phyloP scores from a whole-genome alignment of 92 coral and sea anemone species.

The Hydrozoanthus gracilis region DNA sequence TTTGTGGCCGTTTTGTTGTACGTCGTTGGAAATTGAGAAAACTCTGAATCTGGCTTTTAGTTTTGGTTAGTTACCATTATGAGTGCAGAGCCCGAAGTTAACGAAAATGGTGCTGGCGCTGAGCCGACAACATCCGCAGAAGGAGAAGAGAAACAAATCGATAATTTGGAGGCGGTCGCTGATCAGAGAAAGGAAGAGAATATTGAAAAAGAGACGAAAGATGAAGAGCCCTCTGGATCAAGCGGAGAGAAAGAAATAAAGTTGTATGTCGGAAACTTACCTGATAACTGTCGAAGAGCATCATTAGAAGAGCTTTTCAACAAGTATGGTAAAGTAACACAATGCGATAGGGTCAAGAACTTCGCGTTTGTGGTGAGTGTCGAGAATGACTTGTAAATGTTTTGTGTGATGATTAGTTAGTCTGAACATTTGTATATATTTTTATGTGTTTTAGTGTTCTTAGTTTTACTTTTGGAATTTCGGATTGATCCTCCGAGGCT shows the following conservation, averaged over 20 bases:
- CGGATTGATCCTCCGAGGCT: too few relatives aligned
- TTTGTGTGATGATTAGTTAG: too few relatives aligned
- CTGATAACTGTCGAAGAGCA: slow-evolving; percentile 84
- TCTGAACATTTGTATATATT: too few relatives aligned
- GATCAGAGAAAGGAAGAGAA: slow-evolving; percentile 27
- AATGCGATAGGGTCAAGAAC: slow-evolving; percentile 93
- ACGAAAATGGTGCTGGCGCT: not conserved
- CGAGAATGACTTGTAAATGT: not conserved
- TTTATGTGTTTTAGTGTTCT: too few relatives aligned
- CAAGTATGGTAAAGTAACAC: slow-evolving; percentile 89
- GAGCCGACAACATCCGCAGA: slow-evolving; percentile 18
- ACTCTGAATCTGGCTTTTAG: not conserved
- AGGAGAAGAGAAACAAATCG: slow-evolving; percentile 9
- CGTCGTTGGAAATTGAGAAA: not conserved
- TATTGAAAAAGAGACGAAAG: slow-evolving; percentile 9
- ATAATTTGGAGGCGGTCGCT: slow-evolving; percentile 7
- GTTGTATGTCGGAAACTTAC: slow-evolving; percentile 92
- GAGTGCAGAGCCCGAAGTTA: slow-evolving; percentile 31
- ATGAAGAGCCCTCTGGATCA: slow-evolving; percentile 32
- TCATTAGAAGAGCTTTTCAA: slow-evolving; percentile 77
- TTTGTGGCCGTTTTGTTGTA: not conserved
- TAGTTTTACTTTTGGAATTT: too few relatives aligned
- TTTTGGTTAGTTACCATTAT: not conserved
- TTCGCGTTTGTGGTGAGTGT: slow-evolving; percentile 96
- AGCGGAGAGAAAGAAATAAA: slow-evolving; percentile 62